Evolutionary conservation across 2,797 vertebrate species (phyloP).

Genomic region (Spinibarbus caldwelli): DNA sequence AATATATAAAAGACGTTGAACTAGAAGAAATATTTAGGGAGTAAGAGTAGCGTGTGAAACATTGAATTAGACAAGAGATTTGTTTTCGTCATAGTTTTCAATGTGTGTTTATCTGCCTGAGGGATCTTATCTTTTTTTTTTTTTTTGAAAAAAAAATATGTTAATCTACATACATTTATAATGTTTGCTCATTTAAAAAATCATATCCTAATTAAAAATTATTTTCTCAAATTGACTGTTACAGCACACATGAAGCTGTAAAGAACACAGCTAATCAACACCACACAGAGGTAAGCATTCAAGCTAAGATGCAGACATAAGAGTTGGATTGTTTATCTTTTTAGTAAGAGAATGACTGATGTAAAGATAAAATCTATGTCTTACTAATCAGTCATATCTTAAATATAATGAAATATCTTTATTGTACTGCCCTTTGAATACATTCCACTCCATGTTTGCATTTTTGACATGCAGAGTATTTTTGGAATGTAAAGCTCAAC

Average conservation of each 20-base stretch:
- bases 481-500: conserved; percentile 17
- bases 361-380: background rate
- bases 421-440: background rate
- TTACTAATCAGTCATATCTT: background rate
- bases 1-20: conserved; percentile 47
- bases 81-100: conserved; percentile 7
- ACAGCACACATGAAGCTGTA: background rate
- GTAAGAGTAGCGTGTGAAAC: conserved; percentile 31
- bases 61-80: background rate
- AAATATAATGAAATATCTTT: background rate
- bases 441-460: background rate
- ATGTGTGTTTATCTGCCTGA: conserved; percentile 18
- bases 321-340: background rate
- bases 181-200: background rate
- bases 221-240: conserved; percentile 24
- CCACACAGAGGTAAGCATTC: conserved; percentile 41
- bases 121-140: conserved; percentile 9
- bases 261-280: conserved; percentile 33
- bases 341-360: background rate
- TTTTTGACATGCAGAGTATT: background rate
- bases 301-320: conserved; percentile 8
- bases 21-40: conserved; percentile 18
- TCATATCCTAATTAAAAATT: conserved; percentile 2
- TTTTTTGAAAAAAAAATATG: too few species aligned
- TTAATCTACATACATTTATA: background rate